Conservation (phyloP, 2,888 invertebrate genomes). For the Venusia cambrica region DNA sequence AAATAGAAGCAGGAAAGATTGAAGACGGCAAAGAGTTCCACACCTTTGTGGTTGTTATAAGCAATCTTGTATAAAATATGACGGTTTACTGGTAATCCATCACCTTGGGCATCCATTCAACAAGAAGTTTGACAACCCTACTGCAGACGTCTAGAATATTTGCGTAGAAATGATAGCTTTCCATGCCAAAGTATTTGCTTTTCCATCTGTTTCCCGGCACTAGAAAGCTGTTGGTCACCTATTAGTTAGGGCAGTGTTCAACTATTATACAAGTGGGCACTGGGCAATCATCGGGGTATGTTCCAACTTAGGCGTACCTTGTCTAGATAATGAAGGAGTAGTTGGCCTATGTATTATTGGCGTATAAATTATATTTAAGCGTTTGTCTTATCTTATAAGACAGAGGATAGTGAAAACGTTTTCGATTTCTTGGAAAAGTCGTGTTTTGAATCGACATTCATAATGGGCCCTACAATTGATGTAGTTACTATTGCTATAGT, state of each 20-base stretch:
- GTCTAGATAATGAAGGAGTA: neutral
- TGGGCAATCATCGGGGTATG: constrained; percentile 6
- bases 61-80: too few relatives aligned
- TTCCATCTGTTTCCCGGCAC: constrained; percentile 27
- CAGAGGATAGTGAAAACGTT: constrained; percentile 8
- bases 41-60: too few relatives aligned
- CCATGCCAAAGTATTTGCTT: constrained; percentile 25
- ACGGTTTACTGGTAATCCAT: neutral
- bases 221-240: constrained; percentile 25
- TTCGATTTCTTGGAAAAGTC: constrained; percentile 9
- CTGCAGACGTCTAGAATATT: constrained; percentile 28
- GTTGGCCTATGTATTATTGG: constrained; percentile 9
- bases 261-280: constrained; percentile 6
- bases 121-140: constrained; percentile 14
- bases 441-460: constrained; percentile 7
- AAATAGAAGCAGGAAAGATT: too few relatives aligned
- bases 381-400: too few relatives aligned
- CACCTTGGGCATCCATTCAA: neutral
- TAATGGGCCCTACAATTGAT: too few relatives aligned
- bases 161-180: constrained; percentile 30
- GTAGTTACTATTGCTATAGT: too few relatives aligned
- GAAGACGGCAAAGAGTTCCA: too few relatives aligned
- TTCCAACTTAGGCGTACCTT: neutral
- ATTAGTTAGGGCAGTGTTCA: constrained; percentile 6
- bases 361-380: constrained; percentile 6